Percentiles rank a stretch among this genome's conserved stretches.
These are phyloP conservation scores for Spheniscus mendiculus DNA, from an alignment of 2,113 vertebrate genomes.

Conservation along the genomic window DNA sequence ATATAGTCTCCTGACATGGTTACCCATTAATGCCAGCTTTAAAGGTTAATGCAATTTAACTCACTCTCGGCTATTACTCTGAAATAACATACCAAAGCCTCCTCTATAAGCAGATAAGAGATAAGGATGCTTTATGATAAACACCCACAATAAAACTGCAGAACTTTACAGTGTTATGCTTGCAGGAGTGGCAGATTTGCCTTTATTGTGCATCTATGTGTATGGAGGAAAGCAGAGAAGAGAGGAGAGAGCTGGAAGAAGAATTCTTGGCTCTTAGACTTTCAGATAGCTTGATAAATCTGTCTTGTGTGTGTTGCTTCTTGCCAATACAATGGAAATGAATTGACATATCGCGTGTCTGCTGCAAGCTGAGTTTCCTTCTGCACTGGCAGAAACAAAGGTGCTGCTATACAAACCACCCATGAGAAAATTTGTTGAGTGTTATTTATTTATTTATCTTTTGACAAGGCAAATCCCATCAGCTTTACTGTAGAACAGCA, in stretches of 20 bases:
- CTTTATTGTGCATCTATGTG: constrained; percentile 21
- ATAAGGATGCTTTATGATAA: constrained; percentile 65
- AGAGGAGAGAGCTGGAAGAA: background rate
- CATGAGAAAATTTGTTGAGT: background rate
- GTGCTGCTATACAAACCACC: background rate
- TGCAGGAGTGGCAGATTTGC: constrained; percentile 47
- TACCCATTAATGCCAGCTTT: constrained; percentile 66
- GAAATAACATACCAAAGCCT: constrained; percentile 59
- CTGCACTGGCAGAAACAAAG: constrained; percentile 11
- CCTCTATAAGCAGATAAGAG: constrained; percentile 54
- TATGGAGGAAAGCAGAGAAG: background rate
- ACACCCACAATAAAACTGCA: constrained; percentile 54
- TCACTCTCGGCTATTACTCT: constrained; percentile 48
- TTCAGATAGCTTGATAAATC: constrained; percentile 59
- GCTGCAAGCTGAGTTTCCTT: constrained; percentile 6
- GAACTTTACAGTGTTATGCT: constrained; percentile 24
- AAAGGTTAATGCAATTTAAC: constrained; percentile 75
- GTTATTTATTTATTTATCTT: constrained; percentile 37
- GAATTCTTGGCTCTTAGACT: constrained; percentile 32
- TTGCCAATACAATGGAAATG: constrained; percentile 39
- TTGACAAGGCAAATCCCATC: background rate
- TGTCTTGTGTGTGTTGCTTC: constrained; percentile 26
- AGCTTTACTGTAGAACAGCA: background rate
- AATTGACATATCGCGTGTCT: background rate
- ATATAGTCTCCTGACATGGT: constrained; percentile 46